These are phyloP conservation scores for Ruditapes philippinarum DNA, from an alignment of 1,140 invertebrate species.

Conservation along the genomic window DNA sequence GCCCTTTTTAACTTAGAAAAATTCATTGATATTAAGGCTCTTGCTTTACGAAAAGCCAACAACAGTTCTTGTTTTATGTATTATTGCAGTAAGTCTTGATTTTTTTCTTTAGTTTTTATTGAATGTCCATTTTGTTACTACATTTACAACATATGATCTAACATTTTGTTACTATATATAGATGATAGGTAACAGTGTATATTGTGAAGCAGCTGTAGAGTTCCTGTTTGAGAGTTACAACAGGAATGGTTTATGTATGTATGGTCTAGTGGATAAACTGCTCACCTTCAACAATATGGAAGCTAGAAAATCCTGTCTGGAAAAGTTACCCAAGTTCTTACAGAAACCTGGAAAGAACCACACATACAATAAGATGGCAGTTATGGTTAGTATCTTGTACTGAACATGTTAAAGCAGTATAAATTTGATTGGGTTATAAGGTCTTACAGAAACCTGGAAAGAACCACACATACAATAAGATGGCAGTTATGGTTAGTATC, in stretches of 20 bases:
- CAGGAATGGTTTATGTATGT: background rate
- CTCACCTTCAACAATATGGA: constrained; percentile 1
- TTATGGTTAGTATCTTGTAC: no score
- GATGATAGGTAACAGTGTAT: constrained; percentile 46
- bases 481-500: constrained; percentile 8
- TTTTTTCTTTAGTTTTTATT: no score
- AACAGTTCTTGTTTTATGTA: no score
- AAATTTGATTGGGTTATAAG: no score
- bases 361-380: background rate
- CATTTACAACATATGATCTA: no score
- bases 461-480: background rate
- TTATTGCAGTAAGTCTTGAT: no score
- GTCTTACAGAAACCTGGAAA: constrained; percentile 1
- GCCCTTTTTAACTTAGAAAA: no score
- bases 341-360: constrained; percentile 7
- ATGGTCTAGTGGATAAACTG: background rate
- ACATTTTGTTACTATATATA: background rate
- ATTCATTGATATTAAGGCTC: no score
- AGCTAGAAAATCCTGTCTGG: constrained; percentile 37
- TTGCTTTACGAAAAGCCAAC: no score
- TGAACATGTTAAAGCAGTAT: no score
- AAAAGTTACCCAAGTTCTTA: constrained; percentile 1
- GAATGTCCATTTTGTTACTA: no score
- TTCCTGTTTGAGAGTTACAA: constrained; percentile 23
- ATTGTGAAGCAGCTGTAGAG: constrained; percentile 11